phyloP scores from a whole-genome alignment of 2,888 invertebrate species.

The Cheilosia vulpina region DNA sequence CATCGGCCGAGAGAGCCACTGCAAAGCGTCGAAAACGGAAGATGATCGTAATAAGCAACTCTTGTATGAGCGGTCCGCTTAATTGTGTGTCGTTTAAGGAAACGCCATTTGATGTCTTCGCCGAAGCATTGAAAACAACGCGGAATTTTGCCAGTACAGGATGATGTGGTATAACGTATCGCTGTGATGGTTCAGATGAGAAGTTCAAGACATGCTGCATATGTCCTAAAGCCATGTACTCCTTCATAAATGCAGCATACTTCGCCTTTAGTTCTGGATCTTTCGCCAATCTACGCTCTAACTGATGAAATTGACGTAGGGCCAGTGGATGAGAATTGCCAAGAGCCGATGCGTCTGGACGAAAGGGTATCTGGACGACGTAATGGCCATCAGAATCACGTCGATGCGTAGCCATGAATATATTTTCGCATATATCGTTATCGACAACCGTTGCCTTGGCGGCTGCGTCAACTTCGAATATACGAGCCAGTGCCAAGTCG shows the following conservation, averaged over 20 bases:
- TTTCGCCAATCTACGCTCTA: conserved; percentile 33
- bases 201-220: conserved; percentile 1
- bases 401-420: conserved; percentile 18
- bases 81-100: conserved; percentile 27
- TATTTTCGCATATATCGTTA: conserved; percentile 8
- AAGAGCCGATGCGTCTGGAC: conserved; percentile 7
- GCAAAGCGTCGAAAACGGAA: conserved; percentile 37
- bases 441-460: not conserved
- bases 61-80: conserved; percentile 35
- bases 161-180: conserved; percentile 23
- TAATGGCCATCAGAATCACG: not conserved
- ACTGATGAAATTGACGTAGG: conserved; percentile 4
- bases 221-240: conserved; percentile 19
- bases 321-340: conserved; percentile 17
- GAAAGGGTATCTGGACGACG: conserved; percentile 19
- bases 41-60: conserved; percentile 58
- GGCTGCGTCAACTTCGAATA: conserved; percentile 12
- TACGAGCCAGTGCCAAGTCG: conserved; percentile 20
- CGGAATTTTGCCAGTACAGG: too few species aligned
- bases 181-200: conserved; percentile 10
- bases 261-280: conserved; percentile 12
- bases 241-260: conserved; percentile 18
- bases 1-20: conserved; percentile 74
- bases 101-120: conserved; percentile 36
- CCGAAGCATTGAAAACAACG: conserved; percentile 27